Conservation (phyloP, 2,113 vertebrate genomes). For the Prinia subflava region DNA sequence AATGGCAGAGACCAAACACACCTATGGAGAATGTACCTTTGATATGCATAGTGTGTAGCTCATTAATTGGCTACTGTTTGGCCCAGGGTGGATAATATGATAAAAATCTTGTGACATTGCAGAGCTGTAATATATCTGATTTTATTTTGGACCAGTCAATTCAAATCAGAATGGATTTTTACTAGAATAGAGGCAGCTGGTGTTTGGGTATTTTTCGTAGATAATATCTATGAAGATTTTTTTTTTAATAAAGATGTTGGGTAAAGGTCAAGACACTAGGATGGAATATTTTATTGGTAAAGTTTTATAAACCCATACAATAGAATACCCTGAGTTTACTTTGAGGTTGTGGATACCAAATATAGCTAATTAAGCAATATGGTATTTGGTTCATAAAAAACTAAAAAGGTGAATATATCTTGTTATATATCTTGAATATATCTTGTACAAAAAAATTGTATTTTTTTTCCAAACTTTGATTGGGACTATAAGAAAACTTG, state of each 20-base stretch:
- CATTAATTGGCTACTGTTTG: background rate
- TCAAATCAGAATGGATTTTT: background rate
- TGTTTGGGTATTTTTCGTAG: background rate
- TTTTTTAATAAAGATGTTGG: background rate
- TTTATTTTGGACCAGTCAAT: background rate
- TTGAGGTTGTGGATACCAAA: background rate
- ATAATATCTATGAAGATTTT: background rate
- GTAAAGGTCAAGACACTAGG: background rate
- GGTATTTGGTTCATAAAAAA: background rate
- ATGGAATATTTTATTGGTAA: background rate
- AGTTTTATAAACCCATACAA: background rate
- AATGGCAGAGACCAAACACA: background rate
- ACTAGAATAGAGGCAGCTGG: background rate
- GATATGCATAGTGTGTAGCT: background rate
- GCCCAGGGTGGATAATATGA: background rate
- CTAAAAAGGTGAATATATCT: background rate
- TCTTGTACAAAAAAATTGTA: background rate
- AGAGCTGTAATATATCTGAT: background rate
- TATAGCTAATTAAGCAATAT: background rate
- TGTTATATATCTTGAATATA: background rate
- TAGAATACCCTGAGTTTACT: background rate
- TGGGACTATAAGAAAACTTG: background rate
- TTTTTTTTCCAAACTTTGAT: background rate
- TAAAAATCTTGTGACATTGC: background rate
- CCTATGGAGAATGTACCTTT: background rate